phyloP scores from a whole-genome alignment of 2,113 vertebrate species.

The Phalacrocorax pelagicus region DNA sequence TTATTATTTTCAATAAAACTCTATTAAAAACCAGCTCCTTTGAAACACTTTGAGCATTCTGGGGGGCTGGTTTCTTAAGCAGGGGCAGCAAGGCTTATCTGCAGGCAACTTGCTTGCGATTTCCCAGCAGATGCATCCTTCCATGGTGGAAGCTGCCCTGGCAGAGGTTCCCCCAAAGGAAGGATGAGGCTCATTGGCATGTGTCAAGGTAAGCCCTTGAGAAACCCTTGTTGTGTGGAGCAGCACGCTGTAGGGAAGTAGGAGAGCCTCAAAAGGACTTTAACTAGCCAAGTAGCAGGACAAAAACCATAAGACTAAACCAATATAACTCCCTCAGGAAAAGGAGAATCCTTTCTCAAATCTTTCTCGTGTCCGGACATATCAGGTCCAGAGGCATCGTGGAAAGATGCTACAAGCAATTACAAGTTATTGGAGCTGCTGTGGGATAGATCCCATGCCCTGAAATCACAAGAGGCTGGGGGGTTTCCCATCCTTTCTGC shows the following conservation, averaged over 20 bases:
- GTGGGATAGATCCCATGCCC: not conserved
- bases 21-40: not conserved
- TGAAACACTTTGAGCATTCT: not conserved
- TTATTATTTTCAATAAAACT: not conserved
- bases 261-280: not conserved
- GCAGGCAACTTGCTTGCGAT: not conserved
- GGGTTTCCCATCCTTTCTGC: not conserved
- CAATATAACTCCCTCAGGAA: not conserved
- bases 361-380: not conserved
- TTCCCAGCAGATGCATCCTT: not conserved
- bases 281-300: not conserved
- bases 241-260: not conserved
- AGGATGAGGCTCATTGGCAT: fast-evolving
- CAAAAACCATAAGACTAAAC: not conserved
- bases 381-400: fast-evolving
- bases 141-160: not conserved
- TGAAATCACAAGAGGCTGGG: not conserved
- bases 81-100: not conserved
- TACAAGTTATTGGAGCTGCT: not conserved
- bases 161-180: not conserved
- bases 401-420: not conserved
- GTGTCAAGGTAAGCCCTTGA: not conserved
- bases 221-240: not conserved
- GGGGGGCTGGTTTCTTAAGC: not conserved
- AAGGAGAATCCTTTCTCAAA: not conserved